These are phyloP conservation scores for Pseudomyrmex gracilis DNA, from an alignment of 1,140 invertebrate genomes.

Conservation along the genomic window DNA sequence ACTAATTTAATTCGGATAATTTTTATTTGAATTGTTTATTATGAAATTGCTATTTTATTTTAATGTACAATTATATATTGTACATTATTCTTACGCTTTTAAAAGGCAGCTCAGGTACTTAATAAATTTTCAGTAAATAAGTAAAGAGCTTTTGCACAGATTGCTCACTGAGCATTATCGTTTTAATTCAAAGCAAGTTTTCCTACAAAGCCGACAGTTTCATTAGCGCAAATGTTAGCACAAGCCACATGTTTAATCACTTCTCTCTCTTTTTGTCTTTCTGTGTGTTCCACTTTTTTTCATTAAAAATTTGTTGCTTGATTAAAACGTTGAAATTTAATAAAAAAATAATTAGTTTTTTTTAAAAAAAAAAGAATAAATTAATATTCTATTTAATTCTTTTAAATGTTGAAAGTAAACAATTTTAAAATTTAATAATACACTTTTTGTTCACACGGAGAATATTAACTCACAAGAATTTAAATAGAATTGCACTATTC, in stretches of 20 bases:
- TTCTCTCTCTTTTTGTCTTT: too few species aligned
- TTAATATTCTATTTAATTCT: background rate
- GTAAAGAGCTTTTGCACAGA: background rate
- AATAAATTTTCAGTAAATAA: background rate
- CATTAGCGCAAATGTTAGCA: background rate
- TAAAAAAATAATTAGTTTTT: constrained; percentile 9
- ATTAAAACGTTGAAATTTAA: background rate
- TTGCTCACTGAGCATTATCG: background rate
- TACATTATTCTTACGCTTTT: background rate
- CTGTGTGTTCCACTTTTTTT: background rate
- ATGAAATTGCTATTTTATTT: background rate
- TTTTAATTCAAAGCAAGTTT: constrained; percentile 11
- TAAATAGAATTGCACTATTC: background rate
- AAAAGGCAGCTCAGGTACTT: background rate
- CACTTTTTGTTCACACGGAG: background rate
- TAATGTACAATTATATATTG: too few species aligned
- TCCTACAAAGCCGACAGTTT: background rate
- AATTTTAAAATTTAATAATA: constrained; percentile 3
- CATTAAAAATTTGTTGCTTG: constrained; percentile 1
- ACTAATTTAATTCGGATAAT: background rate
- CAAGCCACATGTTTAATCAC: constrained; percentile 1
- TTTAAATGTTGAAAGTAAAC: background rate
- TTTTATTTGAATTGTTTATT: background rate
- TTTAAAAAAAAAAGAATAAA: background rate
- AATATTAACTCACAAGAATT: too few species aligned